Conservation (phyloP, 2,888 invertebrate genomes). For the Digitonthophagus gazella region DNA sequence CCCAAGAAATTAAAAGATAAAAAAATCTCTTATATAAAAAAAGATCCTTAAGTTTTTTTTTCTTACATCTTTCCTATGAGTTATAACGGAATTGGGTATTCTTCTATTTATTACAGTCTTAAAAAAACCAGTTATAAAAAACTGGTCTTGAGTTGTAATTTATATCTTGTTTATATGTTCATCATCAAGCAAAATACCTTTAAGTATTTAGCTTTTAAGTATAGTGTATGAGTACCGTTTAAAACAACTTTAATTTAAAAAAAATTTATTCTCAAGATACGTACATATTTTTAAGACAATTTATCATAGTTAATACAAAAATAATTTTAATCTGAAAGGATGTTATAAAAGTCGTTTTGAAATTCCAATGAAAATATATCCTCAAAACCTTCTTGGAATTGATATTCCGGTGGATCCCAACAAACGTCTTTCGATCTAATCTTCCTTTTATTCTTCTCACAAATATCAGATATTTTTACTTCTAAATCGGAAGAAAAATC, state of each 20-base stretch:
- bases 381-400: conserved; percentile 9
- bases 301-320: not conserved
- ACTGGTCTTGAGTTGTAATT: too few relatives aligned
- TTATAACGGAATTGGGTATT: too few relatives aligned
- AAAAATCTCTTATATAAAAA: too few relatives aligned
- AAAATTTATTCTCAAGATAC: not conserved
- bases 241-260: not conserved
- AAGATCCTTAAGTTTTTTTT: too few relatives aligned
- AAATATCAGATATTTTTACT: conserved; percentile 35
- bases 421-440: conserved; percentile 4
- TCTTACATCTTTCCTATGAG: too few relatives aligned
- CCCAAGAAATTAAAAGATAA: too few relatives aligned
- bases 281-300: not conserved
- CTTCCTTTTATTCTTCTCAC: conserved; percentile 32
- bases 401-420: not conserved
- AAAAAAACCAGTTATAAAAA: too few relatives aligned
- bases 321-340: conserved; percentile 11
- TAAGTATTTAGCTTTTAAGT: too few relatives aligned
- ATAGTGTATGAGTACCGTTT: too few relatives aligned
- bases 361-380: conserved; percentile 22
- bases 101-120: too few relatives aligned
- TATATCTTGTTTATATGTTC: too few relatives aligned
- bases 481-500: conserved; percentile 35
- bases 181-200: too few relatives aligned
- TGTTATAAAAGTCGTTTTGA: conserved; percentile 9